A percentile compares a stretch with the other conserved stretches of the same genome.
Evolutionary conservation across 2,888 invertebrate genomes (phyloP).

Genomic region (Scrobipalpa costella): DNA sequence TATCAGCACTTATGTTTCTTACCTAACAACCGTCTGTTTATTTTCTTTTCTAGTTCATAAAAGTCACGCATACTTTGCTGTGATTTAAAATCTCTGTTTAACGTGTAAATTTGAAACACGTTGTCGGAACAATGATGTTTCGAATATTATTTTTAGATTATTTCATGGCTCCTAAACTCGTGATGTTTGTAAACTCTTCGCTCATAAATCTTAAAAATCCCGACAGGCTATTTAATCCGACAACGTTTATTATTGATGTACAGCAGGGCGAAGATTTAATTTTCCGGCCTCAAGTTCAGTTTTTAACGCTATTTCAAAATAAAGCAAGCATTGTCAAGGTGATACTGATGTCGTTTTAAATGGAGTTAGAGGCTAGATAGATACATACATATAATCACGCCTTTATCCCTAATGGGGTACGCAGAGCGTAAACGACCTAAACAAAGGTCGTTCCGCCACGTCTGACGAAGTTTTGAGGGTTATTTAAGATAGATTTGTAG

Average conservation of each 20-base stretch:
- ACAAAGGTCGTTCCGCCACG: too few relatives aligned
- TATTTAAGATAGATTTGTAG: too few relatives aligned
- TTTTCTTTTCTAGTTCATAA: constrained; percentile 5
- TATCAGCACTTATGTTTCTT: neutral
- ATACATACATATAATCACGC: too few relatives aligned
- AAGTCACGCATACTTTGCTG: neutral
- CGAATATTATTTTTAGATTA: neutral
- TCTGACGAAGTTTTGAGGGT: too few relatives aligned
- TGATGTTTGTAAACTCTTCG: neutral
- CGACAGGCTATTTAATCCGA: constrained; percentile 6
- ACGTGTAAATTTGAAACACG: neutral
- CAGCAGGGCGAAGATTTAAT: too few relatives aligned
- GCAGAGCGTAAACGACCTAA: too few relatives aligned
- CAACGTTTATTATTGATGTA: neutral
- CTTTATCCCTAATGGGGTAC: too few relatives aligned
- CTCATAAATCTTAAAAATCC: neutral
- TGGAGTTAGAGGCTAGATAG: too few relatives aligned
- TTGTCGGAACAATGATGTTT: neutral
- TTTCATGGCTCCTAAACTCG: neutral
- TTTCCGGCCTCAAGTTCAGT: too few relatives aligned
- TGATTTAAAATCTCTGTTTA: neutral
- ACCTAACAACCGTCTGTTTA: neutral
- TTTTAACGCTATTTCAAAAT: too few relatives aligned
- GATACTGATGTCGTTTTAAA: too few relatives aligned
- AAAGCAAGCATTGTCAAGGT: too few relatives aligned